Conservation (phyloP, 2,797 vertebrate genomes). For the Enteromius paludinosus region DNA sequence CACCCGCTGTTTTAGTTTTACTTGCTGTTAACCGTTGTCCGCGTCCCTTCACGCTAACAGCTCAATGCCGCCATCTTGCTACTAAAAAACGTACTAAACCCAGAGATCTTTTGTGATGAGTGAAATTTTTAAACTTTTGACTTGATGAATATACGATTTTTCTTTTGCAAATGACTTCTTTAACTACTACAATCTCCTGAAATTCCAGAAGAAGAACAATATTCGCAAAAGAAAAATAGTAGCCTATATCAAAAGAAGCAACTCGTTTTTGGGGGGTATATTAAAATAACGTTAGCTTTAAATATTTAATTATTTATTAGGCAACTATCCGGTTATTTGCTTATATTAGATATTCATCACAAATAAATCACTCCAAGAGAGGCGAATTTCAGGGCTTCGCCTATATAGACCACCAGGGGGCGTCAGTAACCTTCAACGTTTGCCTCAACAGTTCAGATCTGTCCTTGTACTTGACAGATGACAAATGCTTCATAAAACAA, state of each 20-base stretch:
- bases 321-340: not conserved
- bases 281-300: not conserved
- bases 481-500: not conserved
- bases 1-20: not conserved
- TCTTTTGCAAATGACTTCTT: too few relatives aligned
- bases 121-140: too few relatives aligned
- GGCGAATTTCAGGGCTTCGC: not conserved
- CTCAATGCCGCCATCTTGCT: constrained; percentile 13
- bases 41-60: not conserved
- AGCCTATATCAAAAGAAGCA: too few relatives aligned
- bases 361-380: not conserved
- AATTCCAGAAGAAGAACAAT: not conserved
- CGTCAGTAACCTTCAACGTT: not conserved
- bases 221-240: not conserved
- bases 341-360: not conserved
- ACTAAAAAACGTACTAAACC: not conserved
- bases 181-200: too few relatives aligned
- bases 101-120: not conserved
- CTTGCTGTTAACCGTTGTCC: not conserved
- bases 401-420: not conserved
- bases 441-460: not conserved
- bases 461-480: not conserved
- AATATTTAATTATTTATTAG: not conserved
- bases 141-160: not conserved
- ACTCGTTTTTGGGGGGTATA: not conserved